phyloP scores from a whole-genome alignment of 2,113 vertebrate genomes.

The Poicephalus meyeri region DNA sequence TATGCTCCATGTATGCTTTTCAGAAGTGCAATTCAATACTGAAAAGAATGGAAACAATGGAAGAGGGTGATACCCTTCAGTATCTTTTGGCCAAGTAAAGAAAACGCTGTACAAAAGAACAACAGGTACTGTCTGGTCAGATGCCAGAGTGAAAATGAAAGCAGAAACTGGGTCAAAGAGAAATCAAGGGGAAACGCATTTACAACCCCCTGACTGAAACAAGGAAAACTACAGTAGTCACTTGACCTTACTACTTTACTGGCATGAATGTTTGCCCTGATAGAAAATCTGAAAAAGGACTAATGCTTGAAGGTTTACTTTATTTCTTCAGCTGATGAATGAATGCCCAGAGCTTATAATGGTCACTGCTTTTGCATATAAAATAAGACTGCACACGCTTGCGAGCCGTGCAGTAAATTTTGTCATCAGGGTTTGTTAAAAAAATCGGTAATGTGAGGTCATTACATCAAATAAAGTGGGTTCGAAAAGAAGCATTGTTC shows the following conservation, averaged over 20 bases:
- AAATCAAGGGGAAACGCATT: background rate
- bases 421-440: background rate
- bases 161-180: background rate
- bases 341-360: background rate
- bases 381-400: background rate
- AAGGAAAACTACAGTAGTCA: background rate
- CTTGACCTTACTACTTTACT: background rate
- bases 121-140: background rate
- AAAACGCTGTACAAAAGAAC: background rate
- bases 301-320: background rate
- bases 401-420: background rate
- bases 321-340: background rate
- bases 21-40: background rate
- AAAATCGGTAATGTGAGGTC: background rate
- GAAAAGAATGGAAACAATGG: background rate
- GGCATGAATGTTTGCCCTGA: background rate
- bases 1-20: background rate
- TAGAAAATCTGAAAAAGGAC: background rate
- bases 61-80: background rate
- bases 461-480: background rate
- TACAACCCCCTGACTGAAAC: background rate
- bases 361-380: background rate
- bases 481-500: background rate
- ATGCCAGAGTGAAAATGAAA: background rate
- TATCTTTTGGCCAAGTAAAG: background rate